These are phyloP conservation scores for Umimayanthus kanabou DNA, from an alignment of 92 coral and sea anemone genomes.

Conservation along the genomic window DNA sequence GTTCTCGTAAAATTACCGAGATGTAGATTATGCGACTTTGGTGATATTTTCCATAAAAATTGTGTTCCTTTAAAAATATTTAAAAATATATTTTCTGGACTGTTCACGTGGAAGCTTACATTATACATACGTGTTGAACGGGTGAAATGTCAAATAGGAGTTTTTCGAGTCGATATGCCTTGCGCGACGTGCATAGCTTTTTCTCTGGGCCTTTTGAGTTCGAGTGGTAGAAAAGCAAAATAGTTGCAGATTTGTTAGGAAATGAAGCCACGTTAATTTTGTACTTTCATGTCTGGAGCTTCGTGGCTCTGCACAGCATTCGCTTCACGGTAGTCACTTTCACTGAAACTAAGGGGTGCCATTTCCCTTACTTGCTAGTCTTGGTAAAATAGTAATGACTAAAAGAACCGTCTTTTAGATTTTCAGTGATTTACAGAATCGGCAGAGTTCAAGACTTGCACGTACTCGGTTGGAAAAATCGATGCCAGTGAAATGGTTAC, in stretches of 20 bases:
- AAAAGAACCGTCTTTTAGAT: too few species aligned
- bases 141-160: conserved; percentile 1
- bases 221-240: not conserved
- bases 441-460: too few species aligned
- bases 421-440: not conserved
- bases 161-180: not conserved
- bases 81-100: not conserved
- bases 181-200: not conserved
- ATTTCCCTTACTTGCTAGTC: not conserved
- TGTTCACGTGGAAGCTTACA: conserved; percentile 7
- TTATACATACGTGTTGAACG: too few species aligned
- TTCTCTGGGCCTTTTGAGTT: not conserved
- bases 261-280: not conserved
- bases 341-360: not conserved
- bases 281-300: not conserved
- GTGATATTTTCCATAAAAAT: not conserved
- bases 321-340: not conserved
- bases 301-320: not conserved
- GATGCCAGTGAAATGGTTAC: too few species aligned
- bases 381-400: too few species aligned
- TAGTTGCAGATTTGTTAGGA: not conserved
- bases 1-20: not conserved
- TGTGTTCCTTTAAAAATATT: not conserved
- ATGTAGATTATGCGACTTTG: not conserved
- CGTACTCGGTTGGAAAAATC: too few species aligned